Evolutionary conservation across 1,140 invertebrate species (phyloP), one percentile per base, ranked within the genome.

Genomic region (Bombus waltoni): DNA sequence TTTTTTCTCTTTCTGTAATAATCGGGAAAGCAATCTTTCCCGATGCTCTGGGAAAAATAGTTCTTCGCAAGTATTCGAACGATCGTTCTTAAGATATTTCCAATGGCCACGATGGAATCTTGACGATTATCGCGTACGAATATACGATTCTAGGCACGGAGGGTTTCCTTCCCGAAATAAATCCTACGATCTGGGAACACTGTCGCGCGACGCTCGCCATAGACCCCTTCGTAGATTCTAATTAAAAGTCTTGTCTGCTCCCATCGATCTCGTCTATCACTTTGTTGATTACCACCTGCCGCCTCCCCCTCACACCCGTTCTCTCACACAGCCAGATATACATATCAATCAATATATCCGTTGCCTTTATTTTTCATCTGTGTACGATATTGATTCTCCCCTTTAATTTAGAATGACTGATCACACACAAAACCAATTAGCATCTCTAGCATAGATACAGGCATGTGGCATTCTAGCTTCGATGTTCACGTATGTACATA

Each of bases 401-500:
- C 15, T 18, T 70, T 77, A 42, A 77, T 77, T 59, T 83, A 83
- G 65, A 83, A 42, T 44, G 53, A 82, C n/a, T 42, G 57, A 81
- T 78, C 22, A 66, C 70, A 74, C 80, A 73, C 70, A 35, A 81
- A 66, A 25, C 57, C 25, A 81, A 81, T 86, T 92, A 93, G 92
- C 91, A 94, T 91, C 75, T 89, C 59, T 94, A 94, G 92, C 83
- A 92, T 93, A 94, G 93, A 92, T 86, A 91, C 92, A 94, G 93
- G 93, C 94, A 94, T 94, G 93, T 91, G 89, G 93, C 91, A 93
- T 91, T 94, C 28, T 78, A 94, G 93, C 92, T 94, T 94, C 85
- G 91, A 90, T 88, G 90, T 89, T 80, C 81, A 83, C 82, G 83
- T 91, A 89, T 87, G 85, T 90, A 90, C 81, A 83, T 85, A 81